These are phyloP conservation scores for Plusia festucae DNA, from an alignment of 2,888 invertebrate species.

Conservation along the genomic window DNA sequence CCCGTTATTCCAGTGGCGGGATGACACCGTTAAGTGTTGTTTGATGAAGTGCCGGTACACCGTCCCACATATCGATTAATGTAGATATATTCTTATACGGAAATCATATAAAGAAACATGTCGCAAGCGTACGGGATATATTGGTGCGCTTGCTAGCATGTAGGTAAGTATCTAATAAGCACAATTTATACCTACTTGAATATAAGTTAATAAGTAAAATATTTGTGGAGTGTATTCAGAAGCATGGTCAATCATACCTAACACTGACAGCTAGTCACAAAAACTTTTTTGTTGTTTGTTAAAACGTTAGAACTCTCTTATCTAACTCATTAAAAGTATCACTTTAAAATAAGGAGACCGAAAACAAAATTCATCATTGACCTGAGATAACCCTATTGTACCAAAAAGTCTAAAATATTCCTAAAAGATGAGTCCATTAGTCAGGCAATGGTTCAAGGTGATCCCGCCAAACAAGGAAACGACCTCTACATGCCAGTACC, in stretches of 20 bases:
- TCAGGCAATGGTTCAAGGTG: conserved; percentile 74
- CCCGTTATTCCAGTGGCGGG: conserved; percentile 78
- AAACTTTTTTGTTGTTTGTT: no score
- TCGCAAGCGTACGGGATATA: conserved; percentile 13
- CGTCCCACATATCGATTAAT: conserved; percentile 32
- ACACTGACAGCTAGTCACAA: neutral
- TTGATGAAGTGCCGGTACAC: conserved; percentile 61
- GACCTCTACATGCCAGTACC: conserved; percentile 59
- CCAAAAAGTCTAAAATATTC: conserved; percentile 21
- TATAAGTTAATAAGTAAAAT: neutral
- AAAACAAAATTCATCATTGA: conserved; percentile 6
- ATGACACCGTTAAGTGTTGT: conserved; percentile 74
- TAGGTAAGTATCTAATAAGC: neutral
- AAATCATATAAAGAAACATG: conserved; percentile 30
- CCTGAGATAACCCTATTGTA: conserved; percentile 39
- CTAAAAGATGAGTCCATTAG: conserved; percentile 21
- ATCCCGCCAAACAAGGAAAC: conserved; percentile 70
- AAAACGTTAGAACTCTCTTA: neutral
- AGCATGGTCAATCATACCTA: neutral
- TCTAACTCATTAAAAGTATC: neutral
- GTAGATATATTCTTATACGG: conserved; percentile 36
- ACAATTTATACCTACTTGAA: neutral
- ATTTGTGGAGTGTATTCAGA: neutral
- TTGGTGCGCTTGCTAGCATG: conserved; percentile 4
- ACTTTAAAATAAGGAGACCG: neutral